Evolutionary conservation across 1,140 invertebrate species (phyloP).

Genomic region (Trichonephila clavipes): DNA sequence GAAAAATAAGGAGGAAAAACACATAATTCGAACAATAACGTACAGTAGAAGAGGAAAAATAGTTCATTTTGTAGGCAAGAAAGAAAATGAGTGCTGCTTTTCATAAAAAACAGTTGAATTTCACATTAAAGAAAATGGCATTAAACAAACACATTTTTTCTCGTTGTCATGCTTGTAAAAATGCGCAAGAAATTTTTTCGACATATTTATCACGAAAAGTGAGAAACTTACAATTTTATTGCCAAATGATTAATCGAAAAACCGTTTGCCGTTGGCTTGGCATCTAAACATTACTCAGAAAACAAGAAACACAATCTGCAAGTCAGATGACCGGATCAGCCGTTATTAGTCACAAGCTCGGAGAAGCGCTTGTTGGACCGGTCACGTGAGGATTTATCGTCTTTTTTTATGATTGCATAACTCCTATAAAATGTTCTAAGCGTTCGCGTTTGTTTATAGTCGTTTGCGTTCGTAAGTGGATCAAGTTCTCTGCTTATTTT

Average conservation of each 20-base stretch:
- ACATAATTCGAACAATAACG: too few species aligned
- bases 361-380: neutral
- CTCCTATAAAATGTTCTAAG: neutral
- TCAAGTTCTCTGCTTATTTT: neutral
- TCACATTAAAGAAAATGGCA: neutral
- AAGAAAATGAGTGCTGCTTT: too few species aligned
- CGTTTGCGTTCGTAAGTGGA: neutral
- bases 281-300: neutral
- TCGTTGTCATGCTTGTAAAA: neutral
- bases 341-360: neutral
- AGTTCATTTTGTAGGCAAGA: too few species aligned
- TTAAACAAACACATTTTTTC: neutral
- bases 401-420: neutral
- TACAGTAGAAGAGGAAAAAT: too few species aligned
- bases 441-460: neutral
- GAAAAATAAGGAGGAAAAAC: too few species aligned
- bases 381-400: conserved; percentile 1
- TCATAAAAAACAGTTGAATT: too few species aligned
- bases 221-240: neutral
- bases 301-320: neutral
- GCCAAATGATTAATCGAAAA: neutral
- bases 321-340: conserved; percentile 21
- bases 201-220: neutral
- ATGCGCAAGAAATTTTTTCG: neutral
- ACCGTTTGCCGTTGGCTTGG: neutral